Conservation (phyloP, 1,140 invertebrate genomes). For the Nasonia longicornis region DNA sequence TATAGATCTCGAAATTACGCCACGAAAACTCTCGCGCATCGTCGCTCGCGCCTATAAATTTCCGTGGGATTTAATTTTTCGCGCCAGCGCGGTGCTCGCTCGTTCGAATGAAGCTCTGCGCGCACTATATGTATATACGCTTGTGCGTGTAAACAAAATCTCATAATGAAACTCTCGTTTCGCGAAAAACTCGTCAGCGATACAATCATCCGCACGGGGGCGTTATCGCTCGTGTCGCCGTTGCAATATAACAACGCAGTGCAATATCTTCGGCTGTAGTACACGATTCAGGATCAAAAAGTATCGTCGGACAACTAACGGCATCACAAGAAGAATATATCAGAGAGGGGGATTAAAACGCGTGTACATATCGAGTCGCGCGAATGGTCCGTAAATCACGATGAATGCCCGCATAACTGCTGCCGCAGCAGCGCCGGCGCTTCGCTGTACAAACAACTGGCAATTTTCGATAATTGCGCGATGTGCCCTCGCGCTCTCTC, state of each 20-base stretch:
- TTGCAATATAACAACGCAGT: neutral
- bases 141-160: neutral
- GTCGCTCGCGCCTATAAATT: neutral
- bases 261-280: neutral
- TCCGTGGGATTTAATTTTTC: neutral
- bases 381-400: slow-evolving; percentile 39
- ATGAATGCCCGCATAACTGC: slow-evolving; percentile 43
- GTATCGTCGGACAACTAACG: neutral
- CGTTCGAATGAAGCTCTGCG: no score
- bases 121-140: no score
- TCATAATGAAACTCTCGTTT: slow-evolving; percentile 20
- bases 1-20: neutral
- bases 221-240: slow-evolving; percentile 7
- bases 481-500: neutral
- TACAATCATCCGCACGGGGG: neutral
- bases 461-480: slow-evolving; percentile 45
- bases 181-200: neutral
- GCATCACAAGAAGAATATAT: neutral
- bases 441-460: slow-evolving; percentile 40
- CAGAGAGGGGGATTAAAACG: neutral
- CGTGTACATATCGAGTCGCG: slow-evolving; percentile 1
- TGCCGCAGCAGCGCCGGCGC: neutral
- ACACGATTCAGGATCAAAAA: neutral
- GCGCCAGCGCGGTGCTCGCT: no score
- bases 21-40: neutral